phyloP scores from a whole-genome alignment of 2,888 invertebrate genomes.

The Perizoma flavofasciatum region DNA sequence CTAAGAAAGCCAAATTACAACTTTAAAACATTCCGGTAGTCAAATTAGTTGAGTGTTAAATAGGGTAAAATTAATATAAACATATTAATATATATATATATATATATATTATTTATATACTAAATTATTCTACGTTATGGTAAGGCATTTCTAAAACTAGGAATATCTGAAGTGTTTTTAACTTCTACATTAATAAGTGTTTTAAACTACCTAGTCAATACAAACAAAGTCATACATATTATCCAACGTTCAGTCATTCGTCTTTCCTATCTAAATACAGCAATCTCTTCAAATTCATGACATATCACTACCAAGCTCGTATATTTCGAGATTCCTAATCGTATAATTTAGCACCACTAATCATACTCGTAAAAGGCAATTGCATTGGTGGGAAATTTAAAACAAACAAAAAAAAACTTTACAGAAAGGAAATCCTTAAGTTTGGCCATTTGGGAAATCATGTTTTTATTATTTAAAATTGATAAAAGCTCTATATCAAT shows the following conservation, averaged over 20 bases:
- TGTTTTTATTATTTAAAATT: no score
- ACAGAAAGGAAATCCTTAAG: no score
- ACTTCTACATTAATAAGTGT: constrained; percentile 22
- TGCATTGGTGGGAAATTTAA: constrained; percentile 50
- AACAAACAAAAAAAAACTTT: not conserved
- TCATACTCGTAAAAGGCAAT: constrained; percentile 40
- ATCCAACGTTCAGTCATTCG: constrained; percentile 33
- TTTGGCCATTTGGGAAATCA: no score
- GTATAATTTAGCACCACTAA: constrained; percentile 52
- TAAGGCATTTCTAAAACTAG: constrained; percentile 31
- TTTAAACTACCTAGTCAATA: constrained; percentile 18
- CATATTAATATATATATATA: constrained; percentile 16
- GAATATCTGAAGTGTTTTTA: constrained; percentile 24
- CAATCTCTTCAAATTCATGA: constrained; percentile 20
- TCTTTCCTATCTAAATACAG: constrained; percentile 23
- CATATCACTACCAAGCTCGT: constrained; percentile 36
- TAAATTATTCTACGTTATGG: constrained; percentile 37
- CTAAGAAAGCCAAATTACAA: constrained; percentile 63
- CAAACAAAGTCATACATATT: constrained; percentile 23
- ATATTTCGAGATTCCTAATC: constrained; percentile 32
- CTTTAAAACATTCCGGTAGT: constrained; percentile 55
- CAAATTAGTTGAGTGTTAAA: constrained; percentile 65
- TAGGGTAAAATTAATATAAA: constrained; percentile 58
- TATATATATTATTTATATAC: no score
- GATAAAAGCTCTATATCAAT: no score